Conservation (phyloP, 2,888 invertebrate species). For the Automeris io region DNA sequence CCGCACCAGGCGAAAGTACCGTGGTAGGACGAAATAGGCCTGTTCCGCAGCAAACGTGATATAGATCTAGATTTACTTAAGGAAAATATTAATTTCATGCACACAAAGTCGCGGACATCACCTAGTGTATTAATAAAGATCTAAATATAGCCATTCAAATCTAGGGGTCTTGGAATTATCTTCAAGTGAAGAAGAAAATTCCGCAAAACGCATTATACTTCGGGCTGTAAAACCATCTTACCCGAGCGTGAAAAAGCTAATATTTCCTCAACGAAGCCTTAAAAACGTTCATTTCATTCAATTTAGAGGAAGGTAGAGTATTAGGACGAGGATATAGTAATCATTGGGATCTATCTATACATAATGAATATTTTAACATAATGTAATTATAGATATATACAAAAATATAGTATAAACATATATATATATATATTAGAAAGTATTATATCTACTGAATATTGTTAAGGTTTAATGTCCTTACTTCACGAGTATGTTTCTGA, state of each 20-base stretch:
- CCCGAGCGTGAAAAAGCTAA: conserved; percentile 44
- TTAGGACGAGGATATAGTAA: conserved; percentile 16
- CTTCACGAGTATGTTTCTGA: too few relatives aligned
- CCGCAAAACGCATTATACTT: conserved; percentile 34
- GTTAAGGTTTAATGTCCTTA: too few relatives aligned
- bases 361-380: conserved; percentile 1
- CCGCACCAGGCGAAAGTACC: too few relatives aligned
- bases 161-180: conserved; percentile 27
- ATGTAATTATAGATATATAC: conserved; percentile 7
- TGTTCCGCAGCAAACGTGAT: too few relatives aligned
- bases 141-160: conserved; percentile 10
- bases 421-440: too few relatives aligned
- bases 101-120: too few relatives aligned
- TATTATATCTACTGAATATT: too few relatives aligned
- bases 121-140: not conserved
- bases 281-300: conserved; percentile 44
- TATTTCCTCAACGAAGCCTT: conserved; percentile 38
- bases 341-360: conserved; percentile 11
- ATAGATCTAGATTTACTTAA: too few relatives aligned
- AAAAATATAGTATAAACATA: not conserved
- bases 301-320: conserved; percentile 28
- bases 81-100: too few relatives aligned
- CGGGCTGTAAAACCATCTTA: conserved; percentile 35
- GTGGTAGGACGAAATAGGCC: too few relatives aligned
- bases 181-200: conserved; percentile 27